These are phyloP conservation scores for Aleiodes sp. DNA, from an alignment of 1,140 invertebrate genomes.

Conservation along the genomic window DNA sequence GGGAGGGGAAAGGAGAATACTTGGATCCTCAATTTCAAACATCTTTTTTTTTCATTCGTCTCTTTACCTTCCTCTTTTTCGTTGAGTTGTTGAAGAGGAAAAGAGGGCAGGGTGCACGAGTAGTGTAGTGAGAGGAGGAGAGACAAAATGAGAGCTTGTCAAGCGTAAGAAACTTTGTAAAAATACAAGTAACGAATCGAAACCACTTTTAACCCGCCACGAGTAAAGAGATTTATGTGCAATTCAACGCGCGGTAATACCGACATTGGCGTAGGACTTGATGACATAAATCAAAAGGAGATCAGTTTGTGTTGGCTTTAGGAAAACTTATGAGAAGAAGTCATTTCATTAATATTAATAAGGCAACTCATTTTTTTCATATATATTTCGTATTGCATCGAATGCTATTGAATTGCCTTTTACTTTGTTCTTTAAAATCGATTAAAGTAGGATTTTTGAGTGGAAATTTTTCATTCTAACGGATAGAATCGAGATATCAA, in stretches of 20 bases:
- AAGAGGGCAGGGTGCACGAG: no score
- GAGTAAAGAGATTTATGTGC: conserved; percentile 62
- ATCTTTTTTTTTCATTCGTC: no score
- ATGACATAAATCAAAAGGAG: conserved; percentile 37
- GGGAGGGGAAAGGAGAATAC: no score
- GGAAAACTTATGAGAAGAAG: conserved; percentile 34
- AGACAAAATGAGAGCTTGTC: conserved; percentile 32
- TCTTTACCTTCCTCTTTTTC: no score
- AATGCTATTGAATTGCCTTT: no score
- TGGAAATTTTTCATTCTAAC: no score
- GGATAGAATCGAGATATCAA: conserved; percentile 9
- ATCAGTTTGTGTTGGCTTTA: conserved; percentile 9
- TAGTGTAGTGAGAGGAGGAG: not conserved
- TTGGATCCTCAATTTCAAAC: no score
- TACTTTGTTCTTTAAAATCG: no score
- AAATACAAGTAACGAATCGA: conserved; percentile 65
- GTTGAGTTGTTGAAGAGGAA: no score
- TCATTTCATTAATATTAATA: conserved; percentile 66
- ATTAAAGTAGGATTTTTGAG: no score
- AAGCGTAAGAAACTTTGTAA: conserved; percentile 47
- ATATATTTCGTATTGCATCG: no score
- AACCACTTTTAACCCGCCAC: conserved; percentile 63
- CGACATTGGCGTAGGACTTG: conserved; percentile 33
- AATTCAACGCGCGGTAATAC: conserved; percentile 48
- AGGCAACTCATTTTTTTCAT: conserved; percentile 37